phyloP scores from a whole-genome alignment of 2,888 invertebrate genomes.

The Ichneumon xanthorius region DNA sequence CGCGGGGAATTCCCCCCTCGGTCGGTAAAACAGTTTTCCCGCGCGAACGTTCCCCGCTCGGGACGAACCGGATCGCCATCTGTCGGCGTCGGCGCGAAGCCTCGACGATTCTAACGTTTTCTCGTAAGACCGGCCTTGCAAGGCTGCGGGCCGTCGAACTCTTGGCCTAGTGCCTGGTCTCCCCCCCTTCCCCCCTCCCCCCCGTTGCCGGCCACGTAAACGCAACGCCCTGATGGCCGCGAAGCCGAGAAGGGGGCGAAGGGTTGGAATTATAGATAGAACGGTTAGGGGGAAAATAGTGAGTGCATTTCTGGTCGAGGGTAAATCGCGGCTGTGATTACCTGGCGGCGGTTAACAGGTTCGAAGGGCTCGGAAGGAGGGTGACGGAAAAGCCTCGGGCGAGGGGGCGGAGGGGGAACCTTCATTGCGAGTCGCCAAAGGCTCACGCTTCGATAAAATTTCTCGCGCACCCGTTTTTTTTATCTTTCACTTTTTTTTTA shows the following conservation, averaged over 20 bases:
- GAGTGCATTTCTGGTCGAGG: conserved; percentile 53
- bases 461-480: conserved; percentile 12
- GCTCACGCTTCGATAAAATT: conserved; percentile 13
- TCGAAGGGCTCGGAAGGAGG: conserved; percentile 20
- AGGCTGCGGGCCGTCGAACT: conserved; percentile 84
- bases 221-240: conserved; percentile 65
- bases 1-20: conserved; percentile 11
- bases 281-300: conserved; percentile 50
- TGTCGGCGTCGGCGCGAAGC: conserved; percentile 54
- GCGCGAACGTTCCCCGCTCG: conserved; percentile 32
- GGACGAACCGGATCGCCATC: conserved; percentile 71
- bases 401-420: background rate
- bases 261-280: conserved; percentile 40
- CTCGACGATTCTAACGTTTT: conserved; percentile 29
- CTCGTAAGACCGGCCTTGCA: conserved; percentile 80
- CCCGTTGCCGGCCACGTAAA: conserved; percentile 45
- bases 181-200: background rate
- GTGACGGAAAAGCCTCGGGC: conserved; percentile 10
- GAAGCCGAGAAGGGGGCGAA: conserved; percentile 13
- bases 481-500: conserved; percentile 5
- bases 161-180: conserved; percentile 78
- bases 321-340: background rate
- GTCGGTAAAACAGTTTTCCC: conserved; percentile 73
- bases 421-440: background rate
- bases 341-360: background rate